A percentile compares a stretch with the other conserved stretches of the same genome.
These are phyloP conservation scores for Ophioninae sp. DNA, from an alignment of 2,888 invertebrate genomes.

Conservation along the genomic window DNA sequence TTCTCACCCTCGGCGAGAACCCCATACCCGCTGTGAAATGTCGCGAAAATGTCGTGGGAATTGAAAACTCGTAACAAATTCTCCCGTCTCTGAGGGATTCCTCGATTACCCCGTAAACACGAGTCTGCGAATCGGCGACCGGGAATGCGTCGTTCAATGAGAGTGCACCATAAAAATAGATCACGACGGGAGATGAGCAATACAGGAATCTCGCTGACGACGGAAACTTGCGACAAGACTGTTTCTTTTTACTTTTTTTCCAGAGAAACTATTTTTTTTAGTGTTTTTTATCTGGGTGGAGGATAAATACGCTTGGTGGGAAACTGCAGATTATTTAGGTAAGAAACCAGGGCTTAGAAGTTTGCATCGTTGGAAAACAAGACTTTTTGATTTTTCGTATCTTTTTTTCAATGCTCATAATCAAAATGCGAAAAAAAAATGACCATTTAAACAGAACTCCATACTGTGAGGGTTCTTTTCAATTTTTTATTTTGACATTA, in stretches of 20 bases:
- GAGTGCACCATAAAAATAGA: neutral
- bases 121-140: neutral
- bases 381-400: too few relatives aligned
- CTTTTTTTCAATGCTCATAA: too few relatives aligned
- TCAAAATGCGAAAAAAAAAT: too few relatives aligned
- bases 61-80: neutral
- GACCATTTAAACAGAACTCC: too few relatives aligned
- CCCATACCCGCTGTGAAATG: neutral
- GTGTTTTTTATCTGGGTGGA: too few relatives aligned
- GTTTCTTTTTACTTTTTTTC: neutral
- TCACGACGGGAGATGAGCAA: neutral
- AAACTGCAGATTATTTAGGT: too few relatives aligned
- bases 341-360: too few relatives aligned
- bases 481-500: too few relatives aligned
- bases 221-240: neutral
- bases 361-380: too few relatives aligned
- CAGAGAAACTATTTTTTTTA: neutral
- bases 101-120: neutral
- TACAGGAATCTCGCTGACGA: neutral
- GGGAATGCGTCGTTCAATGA: neutral
- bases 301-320: too few relatives aligned
- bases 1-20: constrained; percentile 1
- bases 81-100: neutral
- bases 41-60: neutral
- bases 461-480: too few relatives aligned